These are phyloP conservation scores for Lasioglossum villosulum DNA, from an alignment of 2,888 invertebrate genomes.

Conservation along the genomic window DNA sequence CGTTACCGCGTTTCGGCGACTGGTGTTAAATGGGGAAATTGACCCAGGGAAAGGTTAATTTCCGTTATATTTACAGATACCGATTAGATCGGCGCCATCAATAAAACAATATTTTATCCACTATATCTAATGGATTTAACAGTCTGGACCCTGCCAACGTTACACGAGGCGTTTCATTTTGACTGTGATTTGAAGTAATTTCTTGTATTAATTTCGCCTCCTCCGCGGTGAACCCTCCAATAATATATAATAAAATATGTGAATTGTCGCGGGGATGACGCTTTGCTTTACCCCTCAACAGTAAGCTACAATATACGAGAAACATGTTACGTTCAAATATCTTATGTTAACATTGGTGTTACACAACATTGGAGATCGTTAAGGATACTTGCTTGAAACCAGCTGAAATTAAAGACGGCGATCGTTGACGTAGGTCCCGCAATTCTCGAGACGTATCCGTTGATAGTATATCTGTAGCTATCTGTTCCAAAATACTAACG, in stretches of 20 bases:
- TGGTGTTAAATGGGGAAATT: constrained; percentile 65
- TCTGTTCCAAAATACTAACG: constrained; percentile 86
- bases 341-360: neutral
- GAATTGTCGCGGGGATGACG: constrained; percentile 88
- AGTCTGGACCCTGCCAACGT: constrained; percentile 80
- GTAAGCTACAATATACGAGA: constrained; percentile 85
- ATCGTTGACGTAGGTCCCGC: constrained; percentile 85
- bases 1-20: constrained; percentile 52
- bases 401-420: constrained; percentile 87
- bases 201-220: constrained; percentile 86
- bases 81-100: neutral
- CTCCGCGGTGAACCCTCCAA: constrained; percentile 89
- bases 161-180: constrained; percentile 57
- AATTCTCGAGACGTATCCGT: constrained; percentile 86
- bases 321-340: constrained; percentile 2
- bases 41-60: neutral
- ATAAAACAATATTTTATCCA: constrained; percentile 72
- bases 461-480: constrained; percentile 87
- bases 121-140: constrained; percentile 79
- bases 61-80: neutral
- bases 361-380: neutral
- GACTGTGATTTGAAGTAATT: constrained; percentile 46
- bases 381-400: constrained; percentile 87
- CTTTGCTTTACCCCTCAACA: constrained; percentile 85
- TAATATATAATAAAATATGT: constrained; percentile 87